Evolutionary conservation across 2,888 invertebrate species (phyloP).

Genomic region (Mesodorylaimus sp.): DNA sequence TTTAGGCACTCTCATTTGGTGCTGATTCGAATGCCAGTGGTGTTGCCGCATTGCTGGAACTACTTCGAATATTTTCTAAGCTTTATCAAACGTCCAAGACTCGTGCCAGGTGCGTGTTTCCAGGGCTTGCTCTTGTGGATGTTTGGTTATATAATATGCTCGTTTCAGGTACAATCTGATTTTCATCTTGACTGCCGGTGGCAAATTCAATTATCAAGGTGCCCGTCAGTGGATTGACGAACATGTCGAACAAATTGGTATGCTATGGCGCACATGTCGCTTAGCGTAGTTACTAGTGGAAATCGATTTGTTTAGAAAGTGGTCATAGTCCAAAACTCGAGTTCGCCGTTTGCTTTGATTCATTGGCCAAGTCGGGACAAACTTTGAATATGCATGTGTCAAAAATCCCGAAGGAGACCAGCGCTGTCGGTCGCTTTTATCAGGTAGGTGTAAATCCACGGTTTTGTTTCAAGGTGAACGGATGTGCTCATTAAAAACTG

Average conservation of each 20-base stretch:
- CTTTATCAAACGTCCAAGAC: conserved; percentile 38
- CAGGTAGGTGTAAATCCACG: background rate
- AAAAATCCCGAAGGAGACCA: conserved; percentile 72
- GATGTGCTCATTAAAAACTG: background rate
- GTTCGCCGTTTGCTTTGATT: conserved; percentile 71
- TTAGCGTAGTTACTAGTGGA: background rate
- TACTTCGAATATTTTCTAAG: conserved; percentile 67
- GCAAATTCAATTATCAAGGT: conserved; percentile 81
- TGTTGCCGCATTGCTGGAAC: conserved; percentile 62
- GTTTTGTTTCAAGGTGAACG: no score
- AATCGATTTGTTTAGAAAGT: background rate
- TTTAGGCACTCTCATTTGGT: conserved; percentile 47
- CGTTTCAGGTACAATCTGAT: conserved; percentile 47
- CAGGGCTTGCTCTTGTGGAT: background rate
- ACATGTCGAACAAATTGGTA: conserved; percentile 67
- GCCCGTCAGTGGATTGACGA: conserved; percentile 89
- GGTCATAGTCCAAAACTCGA: conserved; percentile 11
- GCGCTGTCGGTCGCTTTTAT: conserved; percentile 43
- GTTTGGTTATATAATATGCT: background rate
- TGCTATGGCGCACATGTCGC: conserved; percentile 1
- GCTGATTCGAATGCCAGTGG: conserved; percentile 84
- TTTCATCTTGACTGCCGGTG: conserved; percentile 72
- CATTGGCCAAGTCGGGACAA: conserved; percentile 43
- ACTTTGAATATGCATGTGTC: conserved; percentile 84
- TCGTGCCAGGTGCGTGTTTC: conserved; percentile 9